Evolutionary conservation across 35 echinoderm and acorn worm genomes (phyloP).

Genomic region (Nesometra sesokonis): DNA sequence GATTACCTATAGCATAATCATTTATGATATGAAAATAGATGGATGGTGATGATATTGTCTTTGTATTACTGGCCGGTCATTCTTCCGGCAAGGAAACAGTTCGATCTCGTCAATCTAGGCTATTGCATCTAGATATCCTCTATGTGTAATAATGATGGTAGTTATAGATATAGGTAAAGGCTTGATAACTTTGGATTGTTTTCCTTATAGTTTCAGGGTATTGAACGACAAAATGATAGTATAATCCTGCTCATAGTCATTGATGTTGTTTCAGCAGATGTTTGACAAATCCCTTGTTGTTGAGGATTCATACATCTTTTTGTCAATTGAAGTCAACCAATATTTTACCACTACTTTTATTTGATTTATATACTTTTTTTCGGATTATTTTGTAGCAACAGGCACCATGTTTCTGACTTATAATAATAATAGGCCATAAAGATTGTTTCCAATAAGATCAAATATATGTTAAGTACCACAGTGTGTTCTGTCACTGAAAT

Average conservation of each 20-base stretch:
- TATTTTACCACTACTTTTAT: no score
- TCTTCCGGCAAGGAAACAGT: not conserved
- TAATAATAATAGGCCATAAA: no score
- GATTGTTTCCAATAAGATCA: no score
- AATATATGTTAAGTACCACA: no score
- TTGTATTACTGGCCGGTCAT: not conserved
- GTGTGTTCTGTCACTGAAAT: no score
- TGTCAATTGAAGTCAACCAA: not conserved
- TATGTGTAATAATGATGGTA: not conserved
- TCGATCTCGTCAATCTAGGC: not conserved
- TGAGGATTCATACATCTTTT: not conserved
- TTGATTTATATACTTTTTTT: no score
- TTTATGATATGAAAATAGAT: not conserved
- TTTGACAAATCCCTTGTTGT: not conserved
- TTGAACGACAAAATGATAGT: not conserved
- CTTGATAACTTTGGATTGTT: not conserved
- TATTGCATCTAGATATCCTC: not conserved
- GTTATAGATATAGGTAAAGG: not conserved
- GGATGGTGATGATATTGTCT: not conserved
- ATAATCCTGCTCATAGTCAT: not conserved
- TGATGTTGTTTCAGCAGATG: not conserved
- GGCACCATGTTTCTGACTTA: no score
- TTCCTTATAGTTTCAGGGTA: not conserved
- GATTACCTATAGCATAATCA: not conserved
- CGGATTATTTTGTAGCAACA: no score